Evolutionary conservation across 2,113 vertebrate genomes (phyloP).

Genomic region (Edolisoma coerulescens): DNA sequence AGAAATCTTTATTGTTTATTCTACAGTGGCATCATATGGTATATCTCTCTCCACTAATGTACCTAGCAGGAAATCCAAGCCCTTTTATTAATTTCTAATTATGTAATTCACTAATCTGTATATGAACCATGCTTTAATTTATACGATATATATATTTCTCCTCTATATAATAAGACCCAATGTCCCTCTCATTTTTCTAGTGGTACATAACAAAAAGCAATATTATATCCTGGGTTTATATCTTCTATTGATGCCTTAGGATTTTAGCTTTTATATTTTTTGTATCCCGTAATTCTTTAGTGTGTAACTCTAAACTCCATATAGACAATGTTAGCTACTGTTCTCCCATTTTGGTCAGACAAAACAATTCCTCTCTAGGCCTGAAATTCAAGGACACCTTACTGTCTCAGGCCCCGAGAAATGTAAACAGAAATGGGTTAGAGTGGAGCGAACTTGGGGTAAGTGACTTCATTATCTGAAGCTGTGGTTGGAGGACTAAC

Average conservation of each 20-base stretch:
- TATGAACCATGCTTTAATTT: background rate
- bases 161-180: background rate
- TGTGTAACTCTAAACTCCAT: background rate
- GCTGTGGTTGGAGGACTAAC: background rate
- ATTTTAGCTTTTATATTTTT: background rate
- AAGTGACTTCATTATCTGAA: background rate
- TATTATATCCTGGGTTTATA: background rate
- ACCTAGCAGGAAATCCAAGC: background rate
- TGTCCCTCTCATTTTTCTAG: background rate
- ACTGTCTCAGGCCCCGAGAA: background rate
- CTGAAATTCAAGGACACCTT: background rate
- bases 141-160: background rate
- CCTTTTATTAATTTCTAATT: background rate
- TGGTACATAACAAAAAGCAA: background rate
- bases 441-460: background rate
- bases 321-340: background rate
- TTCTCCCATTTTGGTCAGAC: background rate
- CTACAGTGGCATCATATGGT: background rate
- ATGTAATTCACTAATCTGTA: background rate
- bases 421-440: background rate
- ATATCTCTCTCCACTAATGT: background rate
- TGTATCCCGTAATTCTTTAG: background rate
- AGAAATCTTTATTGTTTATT: background rate
- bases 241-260: background rate
- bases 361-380: background rate